Percentiles rank a stretch among this genome's conserved stretches.
phyloP scores from a whole-genome alignment of 2,888 invertebrate species.

The Nebria salina region DNA sequence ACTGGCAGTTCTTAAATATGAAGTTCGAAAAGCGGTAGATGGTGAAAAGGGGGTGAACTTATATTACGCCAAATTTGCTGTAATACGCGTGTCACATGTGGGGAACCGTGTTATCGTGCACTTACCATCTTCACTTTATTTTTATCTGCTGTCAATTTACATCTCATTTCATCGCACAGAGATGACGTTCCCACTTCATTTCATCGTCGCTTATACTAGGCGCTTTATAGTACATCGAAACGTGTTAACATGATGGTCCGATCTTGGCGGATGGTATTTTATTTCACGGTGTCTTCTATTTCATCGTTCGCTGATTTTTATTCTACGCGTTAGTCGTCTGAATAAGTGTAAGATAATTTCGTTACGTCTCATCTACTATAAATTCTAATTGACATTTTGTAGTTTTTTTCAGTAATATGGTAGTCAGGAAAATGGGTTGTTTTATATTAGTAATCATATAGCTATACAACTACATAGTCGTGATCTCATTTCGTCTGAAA shows the following conservation, averaged over 20 bases:
- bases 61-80: slow-evolving; percentile 16
- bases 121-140: slow-evolving; percentile 42
- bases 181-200: slow-evolving; percentile 23
- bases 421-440: not conserved
- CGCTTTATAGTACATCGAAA: not conserved
- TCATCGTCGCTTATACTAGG: slow-evolving; percentile 4
- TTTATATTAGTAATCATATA: not conserved
- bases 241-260: slow-evolving; percentile 1
- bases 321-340: slow-evolving; percentile 2
- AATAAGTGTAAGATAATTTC: not conserved
- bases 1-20: not conserved
- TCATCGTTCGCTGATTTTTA: slow-evolving; percentile 40
- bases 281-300: slow-evolving; percentile 27
- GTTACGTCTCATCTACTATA: not conserved
- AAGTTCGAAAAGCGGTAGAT: not conserved
- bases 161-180: slow-evolving; percentile 38
- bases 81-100: slow-evolving; percentile 10
- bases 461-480: not conserved
- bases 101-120: slow-evolving; percentile 30
- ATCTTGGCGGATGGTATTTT: slow-evolving; percentile 2
- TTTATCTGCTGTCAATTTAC: slow-evolving; percentile 46
- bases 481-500: not conserved
- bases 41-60: not conserved
- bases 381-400: not conserved
- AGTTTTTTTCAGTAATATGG: not conserved